phyloP scores from a whole-genome alignment of 2,888 invertebrate genomes.

The Cheilosia grossa region DNA sequence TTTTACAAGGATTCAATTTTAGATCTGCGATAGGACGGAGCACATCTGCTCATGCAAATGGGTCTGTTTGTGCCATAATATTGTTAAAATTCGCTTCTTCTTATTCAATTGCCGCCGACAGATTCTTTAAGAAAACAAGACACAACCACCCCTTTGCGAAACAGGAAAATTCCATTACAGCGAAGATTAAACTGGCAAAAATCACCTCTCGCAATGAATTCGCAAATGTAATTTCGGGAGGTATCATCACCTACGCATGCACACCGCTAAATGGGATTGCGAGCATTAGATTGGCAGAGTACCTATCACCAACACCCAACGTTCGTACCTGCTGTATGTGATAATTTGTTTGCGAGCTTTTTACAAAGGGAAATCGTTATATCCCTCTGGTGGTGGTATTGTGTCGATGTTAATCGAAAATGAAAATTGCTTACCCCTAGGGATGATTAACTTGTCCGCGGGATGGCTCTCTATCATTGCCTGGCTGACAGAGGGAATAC shows the following conservation, averaged over 20 bases:
- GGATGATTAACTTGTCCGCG: constrained; percentile 53
- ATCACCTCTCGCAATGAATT: constrained; percentile 44
- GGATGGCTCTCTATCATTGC: constrained; percentile 27
- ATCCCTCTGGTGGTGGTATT: not conserved
- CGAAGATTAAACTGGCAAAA: constrained; percentile 51
- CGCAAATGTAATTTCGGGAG: constrained; percentile 51
- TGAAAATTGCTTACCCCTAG: constrained; percentile 21
- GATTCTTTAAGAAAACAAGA: constrained; percentile 11
- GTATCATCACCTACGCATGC: constrained; percentile 4
- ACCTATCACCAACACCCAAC: not conserved
- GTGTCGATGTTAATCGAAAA: constrained; percentile 7
- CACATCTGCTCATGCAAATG: constrained; percentile 51
- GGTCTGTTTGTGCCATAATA: constrained; percentile 16
- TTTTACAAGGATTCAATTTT: constrained; percentile 72
- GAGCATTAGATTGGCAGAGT: constrained; percentile 17
- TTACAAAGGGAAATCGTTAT: constrained; percentile 3
- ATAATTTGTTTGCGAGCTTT: constrained; percentile 26
- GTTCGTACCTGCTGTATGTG: constrained; percentile 13
- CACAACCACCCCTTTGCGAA: constrained; percentile 31
- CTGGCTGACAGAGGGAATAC: not conserved
- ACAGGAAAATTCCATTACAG: constrained; percentile 66
- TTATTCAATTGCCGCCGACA: constrained; percentile 39
- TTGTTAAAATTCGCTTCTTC: constrained; percentile 28
- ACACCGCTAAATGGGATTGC: constrained; percentile 27
- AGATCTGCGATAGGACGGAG: constrained; percentile 62